Evolutionary conservation across 2,113 vertebrate genomes (phyloP).

Genomic region (Cyphomyrus discorhynchus): DNA sequence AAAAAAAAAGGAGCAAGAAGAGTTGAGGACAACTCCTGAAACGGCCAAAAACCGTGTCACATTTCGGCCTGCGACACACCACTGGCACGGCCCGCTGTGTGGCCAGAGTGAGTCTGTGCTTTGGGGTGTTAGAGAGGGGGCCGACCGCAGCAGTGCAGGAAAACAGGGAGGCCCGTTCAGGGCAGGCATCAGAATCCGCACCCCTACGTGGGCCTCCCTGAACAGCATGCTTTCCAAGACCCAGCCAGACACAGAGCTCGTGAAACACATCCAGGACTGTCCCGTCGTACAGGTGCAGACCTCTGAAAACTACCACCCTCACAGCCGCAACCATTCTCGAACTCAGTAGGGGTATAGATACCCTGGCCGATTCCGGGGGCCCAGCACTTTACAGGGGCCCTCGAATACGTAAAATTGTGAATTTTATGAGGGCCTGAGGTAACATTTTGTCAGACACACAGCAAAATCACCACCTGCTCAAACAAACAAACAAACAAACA

Average conservation of each 20-base stretch:
- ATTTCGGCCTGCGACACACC: background rate
- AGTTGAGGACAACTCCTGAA: background rate
- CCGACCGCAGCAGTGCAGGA: background rate
- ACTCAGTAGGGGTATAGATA: background rate
- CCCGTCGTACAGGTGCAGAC: background rate
- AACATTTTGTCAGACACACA: background rate
- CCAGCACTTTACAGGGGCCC: background rate
- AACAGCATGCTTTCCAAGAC: background rate
- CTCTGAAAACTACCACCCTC: background rate
- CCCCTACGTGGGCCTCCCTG: background rate
- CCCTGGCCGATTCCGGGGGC: background rate
- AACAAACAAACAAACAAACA: background rate
- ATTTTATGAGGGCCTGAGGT: background rate
- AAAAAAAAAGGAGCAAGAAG: background rate
- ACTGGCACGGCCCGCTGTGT: background rate
- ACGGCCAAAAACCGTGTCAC: background rate
- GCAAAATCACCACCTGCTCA: background rate
- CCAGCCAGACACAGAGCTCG: background rate
- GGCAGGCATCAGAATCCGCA: background rate
- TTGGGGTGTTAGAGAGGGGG: background rate
- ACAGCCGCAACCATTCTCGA: background rate
- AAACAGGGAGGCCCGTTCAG: background rate
- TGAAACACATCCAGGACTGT: background rate
- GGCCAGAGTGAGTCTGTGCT: background rate
- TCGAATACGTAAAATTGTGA: background rate